Evolutionary conservation across 2,113 vertebrate genomes (phyloP).

Genomic region (Misgurnus mizolepis): DNA sequence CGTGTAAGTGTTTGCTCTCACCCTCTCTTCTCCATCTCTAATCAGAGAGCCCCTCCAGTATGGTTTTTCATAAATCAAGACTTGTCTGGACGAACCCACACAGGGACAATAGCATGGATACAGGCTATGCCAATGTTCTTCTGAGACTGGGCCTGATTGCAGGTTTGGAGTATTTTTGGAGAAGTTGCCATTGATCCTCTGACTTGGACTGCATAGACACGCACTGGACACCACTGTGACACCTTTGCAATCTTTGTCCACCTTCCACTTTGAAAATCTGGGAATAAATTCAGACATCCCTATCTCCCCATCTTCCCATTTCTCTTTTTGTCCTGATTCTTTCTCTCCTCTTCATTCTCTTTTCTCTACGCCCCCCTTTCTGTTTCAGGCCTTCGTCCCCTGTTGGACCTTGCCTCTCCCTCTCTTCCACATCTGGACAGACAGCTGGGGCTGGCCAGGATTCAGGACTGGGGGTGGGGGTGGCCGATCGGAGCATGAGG

Average conservation of each 20-base stretch:
- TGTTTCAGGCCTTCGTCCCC: conserved; percentile 56
- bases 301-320: conserved; percentile 36
- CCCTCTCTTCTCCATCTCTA: conserved; percentile 71
- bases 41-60: conserved; percentile 76
- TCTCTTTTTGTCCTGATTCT: conserved; percentile 53
- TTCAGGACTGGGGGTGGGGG: conserved; percentile 88
- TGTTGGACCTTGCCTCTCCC: conserved; percentile 62
- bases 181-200: conserved; percentile 10
- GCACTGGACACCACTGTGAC: neutral
- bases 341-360: conserved; percentile 23
- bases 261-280: conserved; percentile 22
- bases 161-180: neutral
- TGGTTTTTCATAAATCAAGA: conserved; percentile 73
- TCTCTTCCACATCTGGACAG: conserved; percentile 94
- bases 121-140: conserved; percentile 2
- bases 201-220: neutral
- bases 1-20: conserved; percentile 42
- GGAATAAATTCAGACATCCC: conserved; percentile 23
- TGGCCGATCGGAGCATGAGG: conserved; percentile 56
- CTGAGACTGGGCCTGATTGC: neutral
- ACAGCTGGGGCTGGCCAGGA: conserved; percentile 96
- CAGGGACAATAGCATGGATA: conserved; percentile 39
- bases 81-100: conserved; percentile 66
- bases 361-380: conserved; percentile 39
- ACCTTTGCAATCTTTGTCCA: conserved; percentile 22